Evolutionary conservation across 1,140 invertebrate genomes (phyloP).

Genomic region (Drosophila repleta): DNA sequence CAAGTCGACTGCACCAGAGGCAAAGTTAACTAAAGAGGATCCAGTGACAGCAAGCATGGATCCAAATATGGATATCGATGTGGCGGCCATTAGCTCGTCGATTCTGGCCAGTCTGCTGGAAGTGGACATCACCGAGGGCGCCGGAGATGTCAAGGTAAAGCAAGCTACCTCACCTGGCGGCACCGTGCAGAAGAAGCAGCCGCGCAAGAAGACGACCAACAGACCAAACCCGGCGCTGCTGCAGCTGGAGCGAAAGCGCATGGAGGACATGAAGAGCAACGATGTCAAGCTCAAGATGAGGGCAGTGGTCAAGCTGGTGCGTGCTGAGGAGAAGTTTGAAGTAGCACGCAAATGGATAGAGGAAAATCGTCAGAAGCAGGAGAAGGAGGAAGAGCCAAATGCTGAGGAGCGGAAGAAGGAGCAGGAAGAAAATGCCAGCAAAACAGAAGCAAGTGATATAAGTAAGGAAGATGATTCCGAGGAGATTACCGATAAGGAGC

Average conservation of each 20-base stretch:
- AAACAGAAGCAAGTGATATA: neutral
- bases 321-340: conserved; percentile 67
- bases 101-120: conserved; percentile 77
- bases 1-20: conserved; percentile 32
- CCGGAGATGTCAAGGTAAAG: conserved; percentile 24
- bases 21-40: neutral
- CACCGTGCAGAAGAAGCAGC: conserved; percentile 66
- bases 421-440: neutral
- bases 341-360: conserved; percentile 55
- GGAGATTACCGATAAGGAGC: no score
- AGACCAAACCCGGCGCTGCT: conserved; percentile 79
- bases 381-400: no score
- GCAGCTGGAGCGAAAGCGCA: conserved; percentile 68
- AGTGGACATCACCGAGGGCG: conserved; percentile 62
- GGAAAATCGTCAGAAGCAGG: neutral
- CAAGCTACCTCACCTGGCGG: conserved; percentile 22
- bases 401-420: neutral
- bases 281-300: conserved; percentile 77
- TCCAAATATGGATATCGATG: conserved; percentile 45
- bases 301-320: conserved; percentile 52
- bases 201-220: conserved; percentile 77
- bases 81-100: conserved; percentile 66
- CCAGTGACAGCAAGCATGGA: conserved; percentile 4
- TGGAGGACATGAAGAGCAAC: conserved; percentile 68
- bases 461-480: neutral